These are phyloP conservation scores for Cephus sareptanus DNA, from an alignment of 2,888 invertebrate genomes.

Conservation along the genomic window DNA sequence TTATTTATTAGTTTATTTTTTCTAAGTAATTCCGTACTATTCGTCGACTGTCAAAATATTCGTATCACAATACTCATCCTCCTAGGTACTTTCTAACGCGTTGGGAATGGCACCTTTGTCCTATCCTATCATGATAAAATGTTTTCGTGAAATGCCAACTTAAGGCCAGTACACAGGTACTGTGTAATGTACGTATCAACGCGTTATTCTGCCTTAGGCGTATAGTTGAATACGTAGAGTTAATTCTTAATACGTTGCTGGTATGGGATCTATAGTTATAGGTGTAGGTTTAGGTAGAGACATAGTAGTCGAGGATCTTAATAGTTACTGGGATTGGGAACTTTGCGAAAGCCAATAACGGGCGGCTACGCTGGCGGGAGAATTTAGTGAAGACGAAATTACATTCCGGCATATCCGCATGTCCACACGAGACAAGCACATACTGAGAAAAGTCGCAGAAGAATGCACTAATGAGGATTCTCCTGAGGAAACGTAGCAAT, in stretches of 20 bases:
- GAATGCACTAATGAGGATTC: constrained; percentile 52
- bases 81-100: background rate
- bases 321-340: background rate
- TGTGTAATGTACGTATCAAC: background rate
- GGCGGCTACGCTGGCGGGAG: constrained; percentile 34
- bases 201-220: background rate
- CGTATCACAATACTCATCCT: background rate
- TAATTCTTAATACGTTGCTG: background rate
- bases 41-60: background rate
- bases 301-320: background rate
- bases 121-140: background rate
- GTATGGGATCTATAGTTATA: background rate
- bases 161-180: background rate
- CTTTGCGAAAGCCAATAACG: constrained; percentile 49
- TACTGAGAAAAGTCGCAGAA: constrained; percentile 23
- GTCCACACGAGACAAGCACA: constrained; percentile 28
- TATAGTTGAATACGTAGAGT: background rate
- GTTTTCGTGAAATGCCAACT: background rate
- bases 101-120: background rate
- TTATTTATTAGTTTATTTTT: background rate
- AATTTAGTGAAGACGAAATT: constrained; percentile 61
- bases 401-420: constrained; percentile 57
- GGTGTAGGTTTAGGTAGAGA: background rate
- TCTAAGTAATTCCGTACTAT: background rate
- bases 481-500: constrained; percentile 28